Conservation (phyloP, 2,797 vertebrate species). For the Sparus aurata region DNA sequence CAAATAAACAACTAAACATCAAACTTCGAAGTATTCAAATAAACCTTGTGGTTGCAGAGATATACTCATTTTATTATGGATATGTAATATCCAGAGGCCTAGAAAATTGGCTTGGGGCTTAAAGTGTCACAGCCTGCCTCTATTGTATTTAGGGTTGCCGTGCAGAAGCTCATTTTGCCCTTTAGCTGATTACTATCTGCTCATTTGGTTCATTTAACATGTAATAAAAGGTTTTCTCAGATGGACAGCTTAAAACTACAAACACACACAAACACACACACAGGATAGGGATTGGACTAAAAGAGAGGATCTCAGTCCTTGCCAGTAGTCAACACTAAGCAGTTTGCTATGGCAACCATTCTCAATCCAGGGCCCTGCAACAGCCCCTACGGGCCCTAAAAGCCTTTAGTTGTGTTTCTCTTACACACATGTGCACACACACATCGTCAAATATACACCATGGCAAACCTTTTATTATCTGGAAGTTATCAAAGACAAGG, state of each 20-base stretch:
- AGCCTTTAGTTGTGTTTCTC: slow-evolving; percentile 27
- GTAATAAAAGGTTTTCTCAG: slow-evolving; percentile 59
- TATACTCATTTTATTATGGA: no score
- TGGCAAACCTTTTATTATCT: slow-evolving; percentile 11
- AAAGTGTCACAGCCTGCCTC: slow-evolving; percentile 52
- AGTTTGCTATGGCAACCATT: slow-evolving; percentile 64
- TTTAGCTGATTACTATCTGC: slow-evolving; percentile 66
- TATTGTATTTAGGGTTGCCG: slow-evolving; percentile 49
- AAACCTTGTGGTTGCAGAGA: no score
- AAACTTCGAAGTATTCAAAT: no score
- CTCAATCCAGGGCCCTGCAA: slow-evolving; percentile 23
- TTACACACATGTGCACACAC: background rate
- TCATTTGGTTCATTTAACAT: slow-evolving; percentile 69
- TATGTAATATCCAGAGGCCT: no score
- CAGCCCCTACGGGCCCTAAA: slow-evolving; percentile 12
- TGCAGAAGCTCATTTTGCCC: slow-evolving; percentile 55
- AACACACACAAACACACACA: slow-evolving; percentile 21
- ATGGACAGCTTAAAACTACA: slow-evolving; percentile 38
- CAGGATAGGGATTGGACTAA: slow-evolving; percentile 30
- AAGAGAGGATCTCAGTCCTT: slow-evolving; percentile 59
- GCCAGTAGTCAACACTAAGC: slow-evolving; percentile 72
- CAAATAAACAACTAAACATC: no score
- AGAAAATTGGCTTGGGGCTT: no score
- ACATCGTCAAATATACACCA: background rate
- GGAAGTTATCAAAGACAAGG: background rate